A percentile compares a stretch with the other conserved stretches of the same genome.
phyloP scores from a whole-genome alignment of 2,113 vertebrate genomes.

The Cyprinodon variegatus region DNA sequence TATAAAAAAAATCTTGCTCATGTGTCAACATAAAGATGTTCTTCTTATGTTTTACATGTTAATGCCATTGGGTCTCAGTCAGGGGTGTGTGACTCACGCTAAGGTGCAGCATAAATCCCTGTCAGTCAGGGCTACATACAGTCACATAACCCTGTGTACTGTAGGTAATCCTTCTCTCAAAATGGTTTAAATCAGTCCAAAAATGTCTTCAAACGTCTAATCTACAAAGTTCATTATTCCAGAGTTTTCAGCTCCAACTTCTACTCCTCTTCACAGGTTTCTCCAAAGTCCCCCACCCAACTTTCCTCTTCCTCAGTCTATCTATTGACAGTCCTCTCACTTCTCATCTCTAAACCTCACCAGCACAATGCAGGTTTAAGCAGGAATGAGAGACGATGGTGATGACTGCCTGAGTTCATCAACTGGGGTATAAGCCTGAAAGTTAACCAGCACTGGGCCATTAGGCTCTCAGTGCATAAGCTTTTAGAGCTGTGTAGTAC shows the following conservation, averaged over 20 bases:
- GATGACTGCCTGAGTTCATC: constrained; percentile 61
- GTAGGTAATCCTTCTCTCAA: constrained; percentile 35
- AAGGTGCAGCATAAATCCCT: constrained; percentile 23
- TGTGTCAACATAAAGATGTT: constrained; percentile 18
- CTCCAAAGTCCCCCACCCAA: constrained; percentile 20
- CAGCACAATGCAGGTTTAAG: constrained; percentile 61
- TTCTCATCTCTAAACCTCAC: constrained; percentile 55
- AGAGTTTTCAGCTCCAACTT: constrained; percentile 14
- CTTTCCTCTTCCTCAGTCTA: constrained; percentile 19
- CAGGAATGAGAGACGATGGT: constrained; percentile 54
- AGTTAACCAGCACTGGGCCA: constrained; percentile 64
- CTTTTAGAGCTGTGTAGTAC: constrained; percentile 52
- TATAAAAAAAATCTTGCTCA: constrained; percentile 13
- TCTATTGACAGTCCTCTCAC: constrained; percentile 61
- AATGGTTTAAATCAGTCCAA: constrained; percentile 19
- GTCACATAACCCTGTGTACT: constrained; percentile 2
- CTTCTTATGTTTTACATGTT: constrained; percentile 25
- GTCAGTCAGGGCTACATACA: constrained; percentile 12
- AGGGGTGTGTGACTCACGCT: constrained; percentile 12
- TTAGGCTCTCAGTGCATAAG: constrained; percentile 65
- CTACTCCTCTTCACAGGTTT: constrained; percentile 34
- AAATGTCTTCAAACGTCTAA: not conserved
- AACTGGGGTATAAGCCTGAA: constrained; percentile 67
- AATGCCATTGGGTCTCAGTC: constrained; percentile 31
- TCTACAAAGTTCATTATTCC: constrained; percentile 29